Percentiles rank a stretch among this genome's conserved stretches.
Evolutionary conservation across 2,113 vertebrate species (phyloP).

Genomic region (Ciconia boyciana): DNA sequence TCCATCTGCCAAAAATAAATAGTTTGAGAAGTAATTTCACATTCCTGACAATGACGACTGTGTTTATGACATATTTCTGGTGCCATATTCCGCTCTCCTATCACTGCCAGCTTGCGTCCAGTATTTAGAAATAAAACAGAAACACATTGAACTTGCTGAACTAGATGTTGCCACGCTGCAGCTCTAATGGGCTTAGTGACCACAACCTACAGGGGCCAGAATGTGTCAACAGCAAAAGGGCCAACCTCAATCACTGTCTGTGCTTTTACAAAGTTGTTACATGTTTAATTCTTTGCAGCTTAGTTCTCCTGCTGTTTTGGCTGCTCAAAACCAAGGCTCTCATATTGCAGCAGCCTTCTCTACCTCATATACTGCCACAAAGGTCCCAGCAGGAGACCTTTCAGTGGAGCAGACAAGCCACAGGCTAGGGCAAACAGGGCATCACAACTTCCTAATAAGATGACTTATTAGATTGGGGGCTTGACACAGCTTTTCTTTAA

Average conservation of each 20-base stretch:
- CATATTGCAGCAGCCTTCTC: slow-evolving; percentile 56
- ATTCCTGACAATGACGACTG: slow-evolving; percentile 66
- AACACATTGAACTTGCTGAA: slow-evolving; percentile 74
- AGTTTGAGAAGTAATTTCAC: slow-evolving; percentile 63
- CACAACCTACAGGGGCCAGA: slow-evolving; percentile 74
- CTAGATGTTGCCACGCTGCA: slow-evolving; percentile 71
- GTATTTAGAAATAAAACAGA: slow-evolving; percentile 76
- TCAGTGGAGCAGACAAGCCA: slow-evolving; percentile 69
- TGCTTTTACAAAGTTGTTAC: slow-evolving; percentile 73
- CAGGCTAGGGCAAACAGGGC: slow-evolving; percentile 60
- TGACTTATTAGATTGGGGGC: slow-evolving; percentile 52
- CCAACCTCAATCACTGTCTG: slow-evolving; percentile 69
- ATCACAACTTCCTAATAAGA: slow-evolving; percentile 68
- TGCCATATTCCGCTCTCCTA: slow-evolving; percentile 41
- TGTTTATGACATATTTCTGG: slow-evolving; percentile 64
- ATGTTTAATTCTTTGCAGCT: slow-evolving; percentile 76
- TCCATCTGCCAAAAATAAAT: slow-evolving; percentile 68
- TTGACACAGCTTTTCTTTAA: slow-evolving; percentile 62
- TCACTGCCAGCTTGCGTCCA: slow-evolving; percentile 40
- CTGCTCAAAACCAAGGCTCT: slow-evolving; percentile 54
- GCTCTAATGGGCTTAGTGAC: slow-evolving; percentile 76
- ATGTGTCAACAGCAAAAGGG: slow-evolving; percentile 73
- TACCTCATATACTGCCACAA: slow-evolving; percentile 49
- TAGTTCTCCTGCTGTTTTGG: slow-evolving; percentile 70
- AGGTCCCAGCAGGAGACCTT: slow-evolving; percentile 60